Conservation (phyloP, 2,888 invertebrate genomes). For the Rhyacophila evoluta region DNA sequence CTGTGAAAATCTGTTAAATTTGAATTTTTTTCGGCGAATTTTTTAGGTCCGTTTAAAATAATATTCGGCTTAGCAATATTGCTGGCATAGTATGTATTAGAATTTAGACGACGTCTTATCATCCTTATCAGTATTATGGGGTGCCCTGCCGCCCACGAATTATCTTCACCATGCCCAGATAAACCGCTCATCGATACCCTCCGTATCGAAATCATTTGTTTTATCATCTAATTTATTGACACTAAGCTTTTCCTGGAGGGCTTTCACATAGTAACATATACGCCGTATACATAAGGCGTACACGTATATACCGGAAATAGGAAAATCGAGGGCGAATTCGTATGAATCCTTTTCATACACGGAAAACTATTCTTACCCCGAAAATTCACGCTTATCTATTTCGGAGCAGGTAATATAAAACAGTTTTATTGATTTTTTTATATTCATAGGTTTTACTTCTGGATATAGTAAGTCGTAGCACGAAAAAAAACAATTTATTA, state of each 20-base stretch:
- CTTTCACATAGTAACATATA: background rate
- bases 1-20: no score
- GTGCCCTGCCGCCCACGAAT: constrained; percentile 6
- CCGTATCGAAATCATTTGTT: constrained; percentile 22
- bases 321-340: background rate
- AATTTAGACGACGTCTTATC: constrained; percentile 15
- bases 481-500: no score
- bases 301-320: background rate
- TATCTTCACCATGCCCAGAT: constrained; percentile 14
- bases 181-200: constrained; percentile 22
- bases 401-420: background rate
- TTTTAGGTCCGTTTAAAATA: background rate
- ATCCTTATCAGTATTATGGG: background rate
- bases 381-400: background rate
- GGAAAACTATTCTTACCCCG: background rate
- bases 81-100: background rate
- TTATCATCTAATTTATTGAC: constrained; percentile 24
- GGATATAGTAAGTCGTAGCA: no score
- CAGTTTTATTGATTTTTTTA: background rate
- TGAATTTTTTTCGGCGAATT: no score
- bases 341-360: background rate
- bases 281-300: no score
- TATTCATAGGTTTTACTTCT: no score
- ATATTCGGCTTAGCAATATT: background rate
- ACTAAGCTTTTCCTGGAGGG: constrained; percentile 21